Conservation (phyloP, 2,888 invertebrate genomes). For the Cabera pusaria region DNA sequence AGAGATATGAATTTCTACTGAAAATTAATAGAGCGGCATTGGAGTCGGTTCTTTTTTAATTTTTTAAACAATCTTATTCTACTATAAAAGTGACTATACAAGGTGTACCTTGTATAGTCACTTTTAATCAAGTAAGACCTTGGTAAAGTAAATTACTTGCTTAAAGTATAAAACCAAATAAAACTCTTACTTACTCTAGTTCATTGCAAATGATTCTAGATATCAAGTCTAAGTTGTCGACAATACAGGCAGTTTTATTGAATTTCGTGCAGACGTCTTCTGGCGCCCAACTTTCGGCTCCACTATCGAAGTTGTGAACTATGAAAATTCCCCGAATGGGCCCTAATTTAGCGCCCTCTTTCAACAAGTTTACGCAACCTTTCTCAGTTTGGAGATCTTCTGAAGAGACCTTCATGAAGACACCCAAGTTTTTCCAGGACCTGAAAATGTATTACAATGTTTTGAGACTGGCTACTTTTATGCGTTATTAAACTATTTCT, state of each 20-base stretch:
- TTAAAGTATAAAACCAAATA: too few relatives aligned
- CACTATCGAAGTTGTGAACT: slow-evolving; percentile 36
- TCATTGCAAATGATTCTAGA: slow-evolving; percentile 43
- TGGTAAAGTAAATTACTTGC: too few relatives aligned
- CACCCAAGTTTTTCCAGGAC: slow-evolving; percentile 42
- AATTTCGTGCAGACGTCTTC: slow-evolving; percentile 38
- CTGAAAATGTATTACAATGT: too few relatives aligned
- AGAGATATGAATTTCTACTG: too few relatives aligned
- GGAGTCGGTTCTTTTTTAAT: too few relatives aligned
- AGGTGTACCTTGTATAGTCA: too few relatives aligned
- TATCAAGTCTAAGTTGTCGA: slow-evolving; percentile 47
- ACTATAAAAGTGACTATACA: too few relatives aligned
- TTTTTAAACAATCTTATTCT: too few relatives aligned
- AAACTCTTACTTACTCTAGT: slow-evolving; percentile 40
- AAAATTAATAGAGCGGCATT: too few relatives aligned
- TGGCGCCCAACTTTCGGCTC: slow-evolving; percentile 26
- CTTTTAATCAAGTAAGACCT: too few relatives aligned
- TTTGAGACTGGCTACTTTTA: too few relatives aligned
- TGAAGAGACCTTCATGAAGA: slow-evolving; percentile 33
- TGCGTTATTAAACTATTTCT: too few relatives aligned
- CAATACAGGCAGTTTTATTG: slow-evolving; percentile 37
- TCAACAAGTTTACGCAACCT: slow-evolving; percentile 40
- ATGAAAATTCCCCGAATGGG: slow-evolving; percentile 48
- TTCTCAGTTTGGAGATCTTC: slow-evolving; percentile 40
- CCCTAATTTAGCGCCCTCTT: slow-evolving; percentile 41